Percentiles rank a stretch among this genome's conserved stretches.
These are phyloP conservation scores for Campopleginae sp. DNA, from an alignment of 2,888 invertebrate genomes.

Conservation along the genomic window DNA sequence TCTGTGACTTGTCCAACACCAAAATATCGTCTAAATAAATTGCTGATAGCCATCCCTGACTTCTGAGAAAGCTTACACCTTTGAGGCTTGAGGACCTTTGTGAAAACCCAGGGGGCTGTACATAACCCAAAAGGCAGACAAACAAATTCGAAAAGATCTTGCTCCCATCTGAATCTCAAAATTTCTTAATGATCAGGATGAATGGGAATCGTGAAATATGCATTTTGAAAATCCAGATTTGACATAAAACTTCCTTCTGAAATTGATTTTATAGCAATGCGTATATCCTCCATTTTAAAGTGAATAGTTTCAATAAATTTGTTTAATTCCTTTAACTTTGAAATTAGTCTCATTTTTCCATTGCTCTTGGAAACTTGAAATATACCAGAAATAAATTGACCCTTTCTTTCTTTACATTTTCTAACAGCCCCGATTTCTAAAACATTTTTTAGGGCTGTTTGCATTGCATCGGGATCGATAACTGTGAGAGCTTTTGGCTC, in stretches of 20 bases:
- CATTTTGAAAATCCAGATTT: conserved; percentile 55
- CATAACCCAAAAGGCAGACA: conserved; percentile 57
- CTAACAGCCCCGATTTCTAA: conserved; percentile 36
- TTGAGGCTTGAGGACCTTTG: conserved; percentile 63
- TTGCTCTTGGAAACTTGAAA: conserved; percentile 52
- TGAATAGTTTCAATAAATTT: conserved; percentile 57
- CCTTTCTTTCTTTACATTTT: conserved; percentile 38
- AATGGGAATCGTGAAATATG: conserved; percentile 60
- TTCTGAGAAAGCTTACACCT: conserved; percentile 34
- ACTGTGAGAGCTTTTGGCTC: conserved; percentile 9
- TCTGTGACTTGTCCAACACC: conserved; percentile 31
- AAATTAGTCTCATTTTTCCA: conserved; percentile 50
- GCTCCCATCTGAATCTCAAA: conserved; percentile 56
- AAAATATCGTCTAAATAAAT: conserved; percentile 50
- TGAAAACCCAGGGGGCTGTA: conserved; percentile 60
- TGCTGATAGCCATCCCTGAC: conserved; percentile 35
- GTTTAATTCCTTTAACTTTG: conserved; percentile 47
- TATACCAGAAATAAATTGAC: conserved; percentile 54
- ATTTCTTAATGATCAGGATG: conserved; percentile 55
- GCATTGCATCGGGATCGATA: conserved; percentile 22
- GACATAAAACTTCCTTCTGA: conserved; percentile 57
- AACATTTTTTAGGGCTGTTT: conserved; percentile 25
- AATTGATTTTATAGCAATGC: conserved; percentile 62
- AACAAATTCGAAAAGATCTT: conserved; percentile 53
- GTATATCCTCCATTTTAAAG: conserved; percentile 70